These are phyloP conservation scores for Amaurobius ferox DNA, from an alignment of 2,888 invertebrate genomes.

Conservation along the genomic window DNA sequence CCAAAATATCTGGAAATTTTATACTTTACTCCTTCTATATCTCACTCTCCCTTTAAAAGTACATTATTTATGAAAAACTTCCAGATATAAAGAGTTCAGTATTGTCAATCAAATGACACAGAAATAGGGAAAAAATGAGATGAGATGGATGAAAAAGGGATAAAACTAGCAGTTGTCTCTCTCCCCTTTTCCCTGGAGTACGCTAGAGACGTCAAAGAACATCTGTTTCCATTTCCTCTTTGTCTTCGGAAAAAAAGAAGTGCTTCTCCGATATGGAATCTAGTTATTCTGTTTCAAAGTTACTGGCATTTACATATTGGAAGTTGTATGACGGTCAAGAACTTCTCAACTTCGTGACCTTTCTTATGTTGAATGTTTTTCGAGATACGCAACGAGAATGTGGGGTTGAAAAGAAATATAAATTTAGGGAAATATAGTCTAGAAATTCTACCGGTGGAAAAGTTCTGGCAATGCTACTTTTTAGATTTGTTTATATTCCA, in stretches of 20 bases:
- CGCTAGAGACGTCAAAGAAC: conserved; percentile 50
- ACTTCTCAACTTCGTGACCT: neutral
- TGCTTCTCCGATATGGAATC: neutral
- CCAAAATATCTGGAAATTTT: too few relatives aligned
- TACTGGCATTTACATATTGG: neutral
- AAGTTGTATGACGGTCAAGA: too few relatives aligned
- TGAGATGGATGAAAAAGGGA: conserved; percentile 6
- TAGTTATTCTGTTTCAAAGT: neutral
- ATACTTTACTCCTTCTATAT: too few relatives aligned
- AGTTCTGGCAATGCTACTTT: too few relatives aligned
- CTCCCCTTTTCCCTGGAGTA: neutral
- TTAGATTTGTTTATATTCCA: too few relatives aligned
- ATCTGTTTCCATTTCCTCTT: conserved; percentile 58
- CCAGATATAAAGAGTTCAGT: neutral
- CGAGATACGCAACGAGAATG: too few relatives aligned
- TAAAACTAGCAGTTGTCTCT: neutral
- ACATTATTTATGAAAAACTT: neutral
- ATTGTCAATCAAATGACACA: conserved; percentile 10
- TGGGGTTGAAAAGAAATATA: too few relatives aligned
- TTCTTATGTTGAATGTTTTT: too few relatives aligned
- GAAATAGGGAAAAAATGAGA: neutral
- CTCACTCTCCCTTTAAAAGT: neutral
- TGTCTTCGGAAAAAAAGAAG: neutral
- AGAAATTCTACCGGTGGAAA: too few relatives aligned
- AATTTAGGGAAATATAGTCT: too few relatives aligned